Evolutionary conservation across 1,140 invertebrate genomes (phyloP).

Genomic region (Drosophila lini): DNA sequence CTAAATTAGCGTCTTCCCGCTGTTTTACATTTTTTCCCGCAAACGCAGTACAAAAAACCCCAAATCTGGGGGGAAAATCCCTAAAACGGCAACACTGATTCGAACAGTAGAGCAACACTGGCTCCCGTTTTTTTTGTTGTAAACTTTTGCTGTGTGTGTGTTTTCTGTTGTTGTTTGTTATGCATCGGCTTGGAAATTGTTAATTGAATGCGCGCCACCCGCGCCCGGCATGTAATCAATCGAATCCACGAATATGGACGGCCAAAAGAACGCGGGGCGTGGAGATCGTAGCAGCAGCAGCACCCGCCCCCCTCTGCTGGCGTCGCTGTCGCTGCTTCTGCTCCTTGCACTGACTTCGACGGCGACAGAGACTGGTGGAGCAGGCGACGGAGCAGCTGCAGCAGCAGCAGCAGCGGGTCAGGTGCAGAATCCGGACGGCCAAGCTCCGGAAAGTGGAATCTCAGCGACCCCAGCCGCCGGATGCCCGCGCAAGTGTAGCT

Average conservation of each 20-base stretch:
- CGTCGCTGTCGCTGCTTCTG: slow-evolving; percentile 20
- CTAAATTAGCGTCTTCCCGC: no score
- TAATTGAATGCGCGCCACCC: slow-evolving; percentile 56
- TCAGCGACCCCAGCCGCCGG: slow-evolving; percentile 22
- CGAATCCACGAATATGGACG: slow-evolving; percentile 41
- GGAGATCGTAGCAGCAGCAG: slow-evolving; percentile 13
- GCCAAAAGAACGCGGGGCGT: slow-evolving; percentile 52
- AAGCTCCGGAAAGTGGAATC: not conserved
- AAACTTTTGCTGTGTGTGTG: slow-evolving; percentile 56
- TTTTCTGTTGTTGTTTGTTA: slow-evolving; percentile 63
- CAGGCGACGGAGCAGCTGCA: slow-evolving; percentile 1
- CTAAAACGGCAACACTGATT: not conserved
- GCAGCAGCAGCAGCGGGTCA: slow-evolving; percentile 14
- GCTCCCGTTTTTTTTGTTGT: slow-evolving; percentile 52
- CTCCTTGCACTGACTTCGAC: slow-evolving; percentile 18
- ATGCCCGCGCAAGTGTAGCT: slow-evolving; percentile 75
- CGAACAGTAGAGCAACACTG: slow-evolving; percentile 15
- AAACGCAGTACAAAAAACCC: no score
- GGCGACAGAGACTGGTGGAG: not conserved
- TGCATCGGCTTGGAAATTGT: slow-evolving; percentile 53
- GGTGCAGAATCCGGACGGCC: not conserved
- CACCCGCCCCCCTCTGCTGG: slow-evolving; percentile 33
- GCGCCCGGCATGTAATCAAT: slow-evolving; percentile 41
- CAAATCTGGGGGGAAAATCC: no score
- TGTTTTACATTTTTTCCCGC: no score